Percentiles rank a stretch among this genome's conserved stretches.
Conservation (phyloP, 2,888 invertebrate genomes). For the Leistus spinibarbis region DNA sequence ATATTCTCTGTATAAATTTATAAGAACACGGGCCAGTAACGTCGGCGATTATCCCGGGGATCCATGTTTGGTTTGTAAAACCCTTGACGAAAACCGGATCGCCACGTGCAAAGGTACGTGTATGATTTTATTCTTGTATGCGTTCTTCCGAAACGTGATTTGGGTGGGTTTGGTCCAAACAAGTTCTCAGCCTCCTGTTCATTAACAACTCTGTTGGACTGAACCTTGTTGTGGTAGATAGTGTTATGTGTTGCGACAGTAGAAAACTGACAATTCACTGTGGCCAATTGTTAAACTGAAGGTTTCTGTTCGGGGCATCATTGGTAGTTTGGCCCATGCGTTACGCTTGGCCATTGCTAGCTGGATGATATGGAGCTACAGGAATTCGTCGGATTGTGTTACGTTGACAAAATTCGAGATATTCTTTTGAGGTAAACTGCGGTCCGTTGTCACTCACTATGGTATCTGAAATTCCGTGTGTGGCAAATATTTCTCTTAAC, state of each 20-base stretch:
- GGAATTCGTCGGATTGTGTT: too few relatives aligned
- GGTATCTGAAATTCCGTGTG: constrained; percentile 41
- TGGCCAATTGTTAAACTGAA: constrained; percentile 33
- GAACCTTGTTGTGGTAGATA: constrained; percentile 38
- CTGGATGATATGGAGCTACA: too few relatives aligned
- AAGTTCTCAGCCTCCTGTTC: constrained; percentile 36
- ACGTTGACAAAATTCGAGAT: constrained; percentile 43
- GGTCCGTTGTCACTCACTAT: constrained; percentile 43
- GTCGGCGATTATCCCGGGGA: constrained; percentile 32
- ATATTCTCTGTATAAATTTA: too few relatives aligned
- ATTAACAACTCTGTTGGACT: constrained; percentile 40
- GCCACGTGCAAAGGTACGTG: constrained; percentile 24
- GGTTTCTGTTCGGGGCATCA: constrained; percentile 27
- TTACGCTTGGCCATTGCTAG: constrained; percentile 47
- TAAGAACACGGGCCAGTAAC: constrained; percentile 41
- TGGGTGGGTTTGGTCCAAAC: constrained; percentile 19
- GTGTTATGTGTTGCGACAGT: constrained; percentile 39
- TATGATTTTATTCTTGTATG: constrained; percentile 5
- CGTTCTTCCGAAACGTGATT: not conserved
- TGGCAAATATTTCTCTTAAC: constrained; percentile 40
- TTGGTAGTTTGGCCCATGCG: constrained; percentile 43
- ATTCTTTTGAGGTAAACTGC: constrained; percentile 42
- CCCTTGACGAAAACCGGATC: constrained; percentile 31
- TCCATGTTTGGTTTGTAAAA: constrained; percentile 36
- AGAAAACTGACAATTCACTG: constrained; percentile 35